phyloP scores from a whole-genome alignment of 2,113 vertebrate species.

The Turdus rufiventris region DNA sequence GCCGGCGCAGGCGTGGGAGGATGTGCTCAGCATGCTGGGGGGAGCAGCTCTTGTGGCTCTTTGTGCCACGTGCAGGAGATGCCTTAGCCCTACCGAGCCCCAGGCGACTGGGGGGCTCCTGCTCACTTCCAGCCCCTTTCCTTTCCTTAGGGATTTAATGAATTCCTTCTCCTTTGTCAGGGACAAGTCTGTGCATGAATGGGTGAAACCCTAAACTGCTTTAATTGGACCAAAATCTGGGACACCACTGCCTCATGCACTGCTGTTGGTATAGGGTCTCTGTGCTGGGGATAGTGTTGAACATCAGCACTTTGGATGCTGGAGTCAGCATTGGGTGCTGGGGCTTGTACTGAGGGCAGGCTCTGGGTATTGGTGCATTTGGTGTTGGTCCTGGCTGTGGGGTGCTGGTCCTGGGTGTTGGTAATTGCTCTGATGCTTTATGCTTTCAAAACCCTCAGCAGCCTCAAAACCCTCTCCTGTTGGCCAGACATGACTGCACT shows the following conservation, averaged over 20 bases:
- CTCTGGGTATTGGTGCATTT: neutral
- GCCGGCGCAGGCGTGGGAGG: neutral
- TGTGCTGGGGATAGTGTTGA: neutral
- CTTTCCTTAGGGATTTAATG: neutral
- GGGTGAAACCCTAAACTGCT: neutral
- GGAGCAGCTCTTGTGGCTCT: neutral
- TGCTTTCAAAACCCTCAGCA: neutral
- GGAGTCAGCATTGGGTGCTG: neutral
- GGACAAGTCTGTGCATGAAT: neutral
- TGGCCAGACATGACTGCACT: neutral
- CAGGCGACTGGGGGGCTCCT: accelerated
- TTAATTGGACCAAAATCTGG: neutral
- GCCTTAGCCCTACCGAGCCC: neutral
- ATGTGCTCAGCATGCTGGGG: accelerated
- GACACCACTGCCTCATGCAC: accelerated
- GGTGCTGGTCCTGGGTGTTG: neutral
- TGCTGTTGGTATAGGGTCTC: neutral
- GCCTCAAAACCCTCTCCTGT: neutral
- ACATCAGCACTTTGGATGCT: neutral
- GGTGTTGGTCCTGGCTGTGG: neutral
- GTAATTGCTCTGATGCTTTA: neutral
- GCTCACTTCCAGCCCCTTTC: neutral
- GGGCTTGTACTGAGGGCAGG: neutral
- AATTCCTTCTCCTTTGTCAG: neutral
- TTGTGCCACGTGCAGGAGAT: accelerated